Conservation (phyloP, 2,113 vertebrate species). For the Passer domesticus region DNA sequence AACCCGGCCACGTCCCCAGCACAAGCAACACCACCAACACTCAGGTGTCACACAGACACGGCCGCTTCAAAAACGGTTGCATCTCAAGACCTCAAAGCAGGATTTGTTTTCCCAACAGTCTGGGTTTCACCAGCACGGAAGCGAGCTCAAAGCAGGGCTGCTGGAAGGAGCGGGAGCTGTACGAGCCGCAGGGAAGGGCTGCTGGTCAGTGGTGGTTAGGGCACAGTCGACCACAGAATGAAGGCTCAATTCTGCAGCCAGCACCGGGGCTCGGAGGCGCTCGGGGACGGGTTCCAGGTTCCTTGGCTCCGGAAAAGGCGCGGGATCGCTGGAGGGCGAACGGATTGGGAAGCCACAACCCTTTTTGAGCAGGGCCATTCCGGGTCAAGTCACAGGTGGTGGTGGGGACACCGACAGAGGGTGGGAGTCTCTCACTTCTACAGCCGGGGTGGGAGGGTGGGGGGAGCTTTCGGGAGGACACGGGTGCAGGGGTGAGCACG, state of each 20-base stretch:
- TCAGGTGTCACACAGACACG: slow-evolving; percentile 35
- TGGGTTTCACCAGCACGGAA: background rate
- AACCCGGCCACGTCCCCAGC: background rate
- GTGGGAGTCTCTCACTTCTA: slow-evolving; percentile 46
- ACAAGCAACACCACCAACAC: background rate
- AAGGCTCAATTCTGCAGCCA: background rate
- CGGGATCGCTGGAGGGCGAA: background rate
- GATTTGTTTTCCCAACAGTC: background rate
- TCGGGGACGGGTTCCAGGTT: slow-evolving; percentile 8
- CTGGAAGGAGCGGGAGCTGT: background rate
- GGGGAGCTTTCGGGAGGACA: slow-evolving; percentile 66
- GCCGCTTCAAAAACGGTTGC: slow-evolving; percentile 61
- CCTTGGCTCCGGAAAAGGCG: background rate
- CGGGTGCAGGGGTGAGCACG: slow-evolving; percentile 47
- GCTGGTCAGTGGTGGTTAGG: slow-evolving; percentile 12
- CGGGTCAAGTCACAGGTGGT: slow-evolving; percentile 13
- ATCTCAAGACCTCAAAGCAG: background rate
- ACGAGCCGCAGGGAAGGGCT: background rate
- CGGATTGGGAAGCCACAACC: slow-evolving; percentile 54
- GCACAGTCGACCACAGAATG: slow-evolving; percentile 9
- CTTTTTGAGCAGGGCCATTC: slow-evolving; percentile 55
- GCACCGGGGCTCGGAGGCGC: background rate
- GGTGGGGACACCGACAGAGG: slow-evolving; percentile 21
- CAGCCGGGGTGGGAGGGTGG: slow-evolving; percentile 36
- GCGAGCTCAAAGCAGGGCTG: background rate